phyloP scores from a whole-genome alignment of 2,797 vertebrate species.

The Bryconaethiops microstoma region DNA sequence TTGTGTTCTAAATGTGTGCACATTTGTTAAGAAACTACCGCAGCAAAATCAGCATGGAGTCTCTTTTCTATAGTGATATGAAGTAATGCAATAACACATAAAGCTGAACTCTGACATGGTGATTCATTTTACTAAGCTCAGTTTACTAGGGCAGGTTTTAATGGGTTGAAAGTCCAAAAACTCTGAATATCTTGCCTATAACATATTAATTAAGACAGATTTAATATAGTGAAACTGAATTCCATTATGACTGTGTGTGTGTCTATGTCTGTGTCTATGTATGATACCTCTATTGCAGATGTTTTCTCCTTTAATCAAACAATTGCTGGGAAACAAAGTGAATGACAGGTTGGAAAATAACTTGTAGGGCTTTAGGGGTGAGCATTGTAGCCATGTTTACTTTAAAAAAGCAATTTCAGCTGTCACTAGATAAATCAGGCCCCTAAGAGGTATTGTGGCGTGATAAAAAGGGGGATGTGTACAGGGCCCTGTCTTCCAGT shows the following conservation, averaged over 20 bases:
- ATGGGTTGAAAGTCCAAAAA: no score
- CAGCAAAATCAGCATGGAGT: not conserved
- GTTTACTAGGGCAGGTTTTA: not conserved
- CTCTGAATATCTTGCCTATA: not conserved
- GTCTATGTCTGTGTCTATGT: not conserved
- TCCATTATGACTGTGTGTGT: not conserved
- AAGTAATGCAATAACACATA: not conserved
- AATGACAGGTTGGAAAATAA: slow-evolving; percentile 20
- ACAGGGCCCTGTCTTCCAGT: slow-evolving; percentile 34
- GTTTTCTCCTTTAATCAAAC: slow-evolving; percentile 19
- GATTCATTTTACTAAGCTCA: not conserved
- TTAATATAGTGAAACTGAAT: not conserved
- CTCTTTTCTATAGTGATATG: not conserved
- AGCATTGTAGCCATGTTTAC: slow-evolving; percentile 37
- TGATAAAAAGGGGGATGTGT: slow-evolving; percentile 29
- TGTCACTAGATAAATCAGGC: slow-evolving; percentile 50
- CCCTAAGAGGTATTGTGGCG: slow-evolving; percentile 34
- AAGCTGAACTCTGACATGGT: not conserved
- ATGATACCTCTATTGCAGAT: not conserved
- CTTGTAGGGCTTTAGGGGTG: not conserved
- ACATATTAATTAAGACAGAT: not conserved
- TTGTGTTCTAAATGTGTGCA: not conserved
- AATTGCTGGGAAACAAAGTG: slow-evolving; percentile 23
- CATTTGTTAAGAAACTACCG: not conserved
- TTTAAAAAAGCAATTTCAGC: slow-evolving; percentile 49